Evolutionary conservation across 2,888 invertebrate genomes (phyloP).

Genomic region (Heliothis peltigera): DNA sequence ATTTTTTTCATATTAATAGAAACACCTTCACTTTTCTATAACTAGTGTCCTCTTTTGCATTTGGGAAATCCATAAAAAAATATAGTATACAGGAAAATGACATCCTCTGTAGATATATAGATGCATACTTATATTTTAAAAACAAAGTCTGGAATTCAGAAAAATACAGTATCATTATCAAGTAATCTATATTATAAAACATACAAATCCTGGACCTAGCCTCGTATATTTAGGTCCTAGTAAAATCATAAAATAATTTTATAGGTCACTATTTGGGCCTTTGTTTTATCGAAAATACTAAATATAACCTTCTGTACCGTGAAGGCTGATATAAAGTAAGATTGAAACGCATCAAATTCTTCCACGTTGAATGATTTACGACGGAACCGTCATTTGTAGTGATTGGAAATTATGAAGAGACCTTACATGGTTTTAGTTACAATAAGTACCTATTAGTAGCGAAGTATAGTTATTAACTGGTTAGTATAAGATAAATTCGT

Average conservation of each 20-base stretch:
- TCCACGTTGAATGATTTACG: slow-evolving; percentile 56
- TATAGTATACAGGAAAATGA: too few relatives aligned
- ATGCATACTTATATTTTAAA: too few relatives aligned
- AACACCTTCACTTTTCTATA: too few relatives aligned
- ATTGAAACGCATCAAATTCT: slow-evolving; percentile 58
- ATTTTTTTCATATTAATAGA: too few relatives aligned
- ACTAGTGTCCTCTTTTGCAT: too few relatives aligned
- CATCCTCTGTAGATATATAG: too few relatives aligned
- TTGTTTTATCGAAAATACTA: slow-evolving; percentile 62
- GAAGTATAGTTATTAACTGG: too few relatives aligned
- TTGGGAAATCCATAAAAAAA: too few relatives aligned
- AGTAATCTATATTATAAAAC: slow-evolving; percentile 2
- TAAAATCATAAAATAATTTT: slow-evolving; percentile 69
- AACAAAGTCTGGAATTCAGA: too few relatives aligned
- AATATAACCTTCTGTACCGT: slow-evolving; percentile 59
- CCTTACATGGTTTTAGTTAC: slow-evolving; percentile 9
- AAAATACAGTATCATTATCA: too few relatives aligned
- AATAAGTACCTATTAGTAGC: too few relatives aligned
- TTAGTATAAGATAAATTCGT: too few relatives aligned
- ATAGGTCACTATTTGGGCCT: slow-evolving; percentile 49
- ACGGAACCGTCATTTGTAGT: slow-evolving; percentile 38
- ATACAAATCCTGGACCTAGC: slow-evolving; percentile 7
- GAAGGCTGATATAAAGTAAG: slow-evolving; percentile 59
- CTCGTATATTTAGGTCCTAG: slow-evolving; percentile 35
- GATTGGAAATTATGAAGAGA: slow-evolving; percentile 31